Percentiles rank a stretch among this genome's conserved stretches.
Evolutionary conservation across 2,888 invertebrate species (phyloP).

Genomic region (Anagyrus pseudococci): DNA sequence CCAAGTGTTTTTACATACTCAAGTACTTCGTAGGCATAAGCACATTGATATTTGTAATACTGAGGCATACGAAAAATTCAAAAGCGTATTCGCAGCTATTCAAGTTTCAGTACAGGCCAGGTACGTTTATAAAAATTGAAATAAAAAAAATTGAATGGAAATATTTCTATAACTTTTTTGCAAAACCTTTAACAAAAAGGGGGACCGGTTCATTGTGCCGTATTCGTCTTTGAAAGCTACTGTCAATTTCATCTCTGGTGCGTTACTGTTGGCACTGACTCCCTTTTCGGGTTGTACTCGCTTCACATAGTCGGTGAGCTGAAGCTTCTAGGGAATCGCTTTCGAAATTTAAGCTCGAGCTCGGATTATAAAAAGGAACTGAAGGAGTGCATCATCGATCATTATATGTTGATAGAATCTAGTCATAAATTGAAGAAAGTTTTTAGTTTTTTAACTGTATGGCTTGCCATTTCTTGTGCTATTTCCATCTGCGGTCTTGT

Average conservation of each 20-base stretch:
- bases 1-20: constrained; percentile 22
- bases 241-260: constrained; percentile 17
- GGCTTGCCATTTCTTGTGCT: not conserved
- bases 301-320: constrained; percentile 45
- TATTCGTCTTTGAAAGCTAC: constrained; percentile 24
- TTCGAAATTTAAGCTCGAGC: constrained; percentile 19
- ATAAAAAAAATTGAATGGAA: too few species aligned
- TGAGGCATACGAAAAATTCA: constrained; percentile 25
- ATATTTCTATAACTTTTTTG: not conserved
- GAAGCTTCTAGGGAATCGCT: constrained; percentile 36
- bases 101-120: constrained; percentile 35
- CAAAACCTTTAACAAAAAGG: too few species aligned
- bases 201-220: constrained; percentile 24
- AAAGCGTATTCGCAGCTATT: constrained; percentile 16
- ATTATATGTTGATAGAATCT: constrained; percentile 31
- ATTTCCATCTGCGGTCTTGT: not conserved
- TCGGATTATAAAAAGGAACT: constrained; percentile 31
- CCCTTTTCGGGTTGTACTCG: constrained; percentile 43
- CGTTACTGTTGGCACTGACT: constrained; percentile 40
- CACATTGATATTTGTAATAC: constrained; percentile 8
- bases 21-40: constrained; percentile 16
- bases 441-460: not conserved
- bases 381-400: constrained; percentile 35
- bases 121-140: constrained; percentile 14
- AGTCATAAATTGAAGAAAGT: not conserved